Percentiles rank a stretch among this genome's conserved stretches.
Evolutionary conservation across 2,113 vertebrate species (phyloP).

Genomic region (Muntiacus reevesi): DNA sequence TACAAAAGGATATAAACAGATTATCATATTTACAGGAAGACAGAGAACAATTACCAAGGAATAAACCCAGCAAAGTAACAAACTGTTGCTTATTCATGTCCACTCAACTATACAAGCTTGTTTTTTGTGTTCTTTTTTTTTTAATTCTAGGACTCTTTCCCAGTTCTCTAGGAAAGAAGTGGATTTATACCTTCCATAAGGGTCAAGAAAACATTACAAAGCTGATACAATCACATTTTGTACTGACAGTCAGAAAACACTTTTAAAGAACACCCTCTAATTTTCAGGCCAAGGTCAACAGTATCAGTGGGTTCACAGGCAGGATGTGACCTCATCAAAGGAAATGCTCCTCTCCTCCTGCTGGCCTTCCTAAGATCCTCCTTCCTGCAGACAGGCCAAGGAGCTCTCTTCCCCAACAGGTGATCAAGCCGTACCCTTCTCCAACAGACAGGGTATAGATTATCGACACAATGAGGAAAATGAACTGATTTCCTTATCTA

Average conservation of each 20-base stretch:
- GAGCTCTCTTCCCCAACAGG: background rate
- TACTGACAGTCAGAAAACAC: background rate
- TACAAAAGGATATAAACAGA: slow-evolving; percentile 56
- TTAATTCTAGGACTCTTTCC: background rate
- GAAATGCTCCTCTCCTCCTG: background rate
- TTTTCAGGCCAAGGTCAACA: background rate
- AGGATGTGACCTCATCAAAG: background rate
- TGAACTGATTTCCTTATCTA: background rate
- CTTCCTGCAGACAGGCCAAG: background rate
- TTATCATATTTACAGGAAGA: slow-evolving; percentile 51
- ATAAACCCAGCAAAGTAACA: slow-evolving; percentile 5
- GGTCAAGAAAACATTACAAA: background rate
- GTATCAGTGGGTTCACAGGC: background rate
- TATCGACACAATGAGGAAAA: background rate
- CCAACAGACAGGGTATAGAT: background rate
- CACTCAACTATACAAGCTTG: background rate
- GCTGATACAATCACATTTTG: background rate
- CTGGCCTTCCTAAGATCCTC: background rate
- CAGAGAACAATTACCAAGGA: background rate
- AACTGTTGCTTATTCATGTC: background rate
- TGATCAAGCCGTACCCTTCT: background rate
- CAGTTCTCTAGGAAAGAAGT: background rate
- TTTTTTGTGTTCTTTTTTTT: background rate
- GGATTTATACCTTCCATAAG: background rate
- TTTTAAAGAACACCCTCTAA: background rate